Evolutionary conservation across 2,113 vertebrate species (phyloP).

Genomic region (Ceyx melanurus): DNA sequence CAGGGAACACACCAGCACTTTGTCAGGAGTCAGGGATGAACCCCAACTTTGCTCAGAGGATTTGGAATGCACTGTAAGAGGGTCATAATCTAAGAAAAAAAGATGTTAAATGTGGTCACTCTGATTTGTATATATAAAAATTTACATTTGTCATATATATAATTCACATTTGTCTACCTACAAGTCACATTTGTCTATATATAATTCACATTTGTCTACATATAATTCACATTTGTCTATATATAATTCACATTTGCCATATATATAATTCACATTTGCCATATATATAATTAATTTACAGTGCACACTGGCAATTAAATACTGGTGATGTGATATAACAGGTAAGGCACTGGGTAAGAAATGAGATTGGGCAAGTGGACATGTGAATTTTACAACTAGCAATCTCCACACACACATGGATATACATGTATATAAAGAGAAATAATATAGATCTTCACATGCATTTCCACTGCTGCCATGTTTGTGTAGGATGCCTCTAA

Average conservation of each 20-base stretch:
- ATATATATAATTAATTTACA: not conserved
- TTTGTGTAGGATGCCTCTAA: not conserved
- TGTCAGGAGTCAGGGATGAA: not conserved
- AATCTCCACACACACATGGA: fast-evolving
- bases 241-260: no score
- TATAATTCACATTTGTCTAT: no score
- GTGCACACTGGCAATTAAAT: not conserved
- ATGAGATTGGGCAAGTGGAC: not conserved
- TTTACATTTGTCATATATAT: no score
- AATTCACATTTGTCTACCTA: no score
- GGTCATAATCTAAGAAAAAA: no score
- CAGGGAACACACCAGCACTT: not conserved
- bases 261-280: no score
- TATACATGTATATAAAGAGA: not conserved
- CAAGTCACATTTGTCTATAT: no score
- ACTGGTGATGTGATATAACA: not conserved
- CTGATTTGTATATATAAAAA: no score
- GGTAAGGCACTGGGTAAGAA: not conserved
- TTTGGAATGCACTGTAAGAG: not conserved
- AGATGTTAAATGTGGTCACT: no score
- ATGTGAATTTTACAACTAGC: not conserved
- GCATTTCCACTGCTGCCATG: not conserved
- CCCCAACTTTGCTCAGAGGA: not conserved
- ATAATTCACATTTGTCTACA: no score
- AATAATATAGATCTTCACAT: not conserved